phyloP scores from a whole-genome alignment of 2,113 vertebrate genomes.

The Grammomys dolichurus region DNA sequence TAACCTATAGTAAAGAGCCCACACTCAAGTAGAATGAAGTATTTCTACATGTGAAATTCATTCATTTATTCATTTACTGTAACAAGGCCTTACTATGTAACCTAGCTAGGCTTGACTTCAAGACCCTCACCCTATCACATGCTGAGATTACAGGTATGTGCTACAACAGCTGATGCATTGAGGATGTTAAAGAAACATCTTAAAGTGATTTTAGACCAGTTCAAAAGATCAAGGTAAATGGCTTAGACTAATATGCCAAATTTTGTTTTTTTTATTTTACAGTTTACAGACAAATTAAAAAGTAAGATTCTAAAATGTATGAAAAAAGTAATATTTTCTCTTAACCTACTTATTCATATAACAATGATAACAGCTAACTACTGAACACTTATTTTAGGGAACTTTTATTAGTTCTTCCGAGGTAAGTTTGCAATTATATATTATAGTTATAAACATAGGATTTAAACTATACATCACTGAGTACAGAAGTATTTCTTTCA shows the following conservation, averaged over 20 bases:
- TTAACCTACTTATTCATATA: not conserved
- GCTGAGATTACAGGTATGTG: not conserved
- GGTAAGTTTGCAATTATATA: not conserved
- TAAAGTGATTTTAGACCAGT: conserved; percentile 46
- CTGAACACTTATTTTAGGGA: not conserved
- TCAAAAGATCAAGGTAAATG: not conserved
- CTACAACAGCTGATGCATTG: not conserved
- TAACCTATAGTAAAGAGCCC: not conserved
- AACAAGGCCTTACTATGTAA: not conserved
- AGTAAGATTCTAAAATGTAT: conserved; percentile 52
- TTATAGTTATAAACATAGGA: conserved; percentile 7
- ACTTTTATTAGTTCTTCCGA: conserved; percentile 40
- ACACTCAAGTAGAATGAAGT: not conserved
- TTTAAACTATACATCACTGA: conserved; percentile 16
- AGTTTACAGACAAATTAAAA: conserved; percentile 4
- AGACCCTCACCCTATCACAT: not conserved
- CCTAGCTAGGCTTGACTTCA: not conserved
- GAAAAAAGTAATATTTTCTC: not conserved
- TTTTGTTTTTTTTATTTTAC: not conserved
- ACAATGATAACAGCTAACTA: not conserved
- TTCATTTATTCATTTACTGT: not conserved
- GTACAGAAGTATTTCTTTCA: conserved; percentile 38
- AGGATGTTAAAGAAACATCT: conserved; percentile 37
- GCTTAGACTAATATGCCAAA: not conserved
- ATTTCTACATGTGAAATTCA: conserved; percentile 22